A percentile compares a stretch with the other conserved stretches of the same genome.
These are phyloP conservation scores for Sanderia malayensis DNA, from an alignment of 30 jellyfish, hydroid and myxozoan species.

Conservation along the genomic window DNA sequence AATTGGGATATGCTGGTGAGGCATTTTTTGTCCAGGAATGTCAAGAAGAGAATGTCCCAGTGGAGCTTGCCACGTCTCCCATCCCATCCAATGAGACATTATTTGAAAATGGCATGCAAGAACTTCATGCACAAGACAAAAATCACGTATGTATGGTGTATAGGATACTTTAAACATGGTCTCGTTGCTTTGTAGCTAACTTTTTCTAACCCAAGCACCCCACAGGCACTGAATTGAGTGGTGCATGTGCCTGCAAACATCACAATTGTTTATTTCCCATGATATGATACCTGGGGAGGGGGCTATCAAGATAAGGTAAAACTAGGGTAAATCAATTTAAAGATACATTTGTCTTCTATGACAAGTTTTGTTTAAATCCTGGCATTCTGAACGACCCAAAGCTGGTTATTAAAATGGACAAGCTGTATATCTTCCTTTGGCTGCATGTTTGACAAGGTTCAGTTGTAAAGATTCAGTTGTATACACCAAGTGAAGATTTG, in stretches of 20 bases:
- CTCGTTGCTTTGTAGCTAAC: too few relatives aligned
- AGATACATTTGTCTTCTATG: constrained; percentile 63
- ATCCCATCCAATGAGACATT: constrained; percentile 68
- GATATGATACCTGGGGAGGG: too few relatives aligned
- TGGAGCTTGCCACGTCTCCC: constrained; percentile 95
- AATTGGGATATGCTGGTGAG: constrained; percentile 98
- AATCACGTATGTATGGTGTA: constrained; percentile 43
- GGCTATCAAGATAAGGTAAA: too few relatives aligned
- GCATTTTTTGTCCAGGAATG: constrained; percentile 92
- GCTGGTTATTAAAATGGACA: constrained; percentile 76
- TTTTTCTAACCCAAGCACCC: too few relatives aligned
- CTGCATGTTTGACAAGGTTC: too few relatives aligned
- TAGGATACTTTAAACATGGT: too few relatives aligned
- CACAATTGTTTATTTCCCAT: too few relatives aligned
- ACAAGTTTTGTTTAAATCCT: constrained; percentile 77
- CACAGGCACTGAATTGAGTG: too few relatives aligned
- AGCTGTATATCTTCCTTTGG: too few relatives aligned
- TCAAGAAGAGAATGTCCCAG: constrained; percentile 71
- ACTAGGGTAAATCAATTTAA: constrained; percentile 75
- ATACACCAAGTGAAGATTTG: too few relatives aligned
- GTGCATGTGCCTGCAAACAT: too few relatives aligned
- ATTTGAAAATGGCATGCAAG: constrained; percentile 42
- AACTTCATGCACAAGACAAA: constrained; percentile 22
- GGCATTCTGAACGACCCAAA: constrained; percentile 72
- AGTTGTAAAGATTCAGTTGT: too few relatives aligned